phyloP scores from a whole-genome alignment of 2,888 invertebrate genomes.

The Cheilosia urbana region DNA sequence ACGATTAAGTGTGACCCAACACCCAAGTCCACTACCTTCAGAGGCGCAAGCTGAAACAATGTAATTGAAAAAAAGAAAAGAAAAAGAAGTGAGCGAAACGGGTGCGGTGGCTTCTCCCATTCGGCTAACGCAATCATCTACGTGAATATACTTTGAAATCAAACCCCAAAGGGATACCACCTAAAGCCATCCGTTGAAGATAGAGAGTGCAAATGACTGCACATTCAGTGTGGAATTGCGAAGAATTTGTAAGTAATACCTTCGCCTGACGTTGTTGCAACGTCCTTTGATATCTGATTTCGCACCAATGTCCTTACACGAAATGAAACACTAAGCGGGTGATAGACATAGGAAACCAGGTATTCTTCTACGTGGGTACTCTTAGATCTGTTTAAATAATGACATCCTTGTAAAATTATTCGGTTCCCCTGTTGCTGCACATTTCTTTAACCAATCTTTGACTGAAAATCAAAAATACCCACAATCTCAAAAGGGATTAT shows the following conservation, averaged over 20 bases:
- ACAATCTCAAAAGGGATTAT: slow-evolving; percentile 7
- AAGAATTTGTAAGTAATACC: slow-evolving; percentile 17
- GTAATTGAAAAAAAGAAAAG: slow-evolving; percentile 35
- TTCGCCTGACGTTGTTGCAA: slow-evolving; percentile 16
- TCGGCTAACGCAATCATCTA: slow-evolving; percentile 33
- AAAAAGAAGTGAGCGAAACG: slow-evolving; percentile 8
- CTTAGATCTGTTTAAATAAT: slow-evolving; percentile 19
- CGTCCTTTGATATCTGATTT: slow-evolving; percentile 55
- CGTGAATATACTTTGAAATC: slow-evolving; percentile 52
- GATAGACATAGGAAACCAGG: slow-evolving; percentile 2
- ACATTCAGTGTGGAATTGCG: slow-evolving; percentile 2
- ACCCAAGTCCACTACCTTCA: slow-evolving; percentile 46
- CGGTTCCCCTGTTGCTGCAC: slow-evolving; percentile 10
- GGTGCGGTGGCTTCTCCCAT: not conserved
- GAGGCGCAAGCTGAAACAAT: slow-evolving; percentile 25
- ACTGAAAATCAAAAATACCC: slow-evolving; percentile 1
- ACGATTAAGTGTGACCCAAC: slow-evolving; percentile 31
- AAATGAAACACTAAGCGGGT: not conserved
- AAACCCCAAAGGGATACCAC: slow-evolving; percentile 12
- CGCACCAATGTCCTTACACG: slow-evolving; percentile 37
- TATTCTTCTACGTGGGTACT: not conserved
- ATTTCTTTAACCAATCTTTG: slow-evolving; percentile 2
- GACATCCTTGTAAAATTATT: slow-evolving; percentile 14
- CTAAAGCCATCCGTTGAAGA: slow-evolving; percentile 8
- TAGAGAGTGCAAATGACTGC: slow-evolving; percentile 13